Evolutionary conservation across 2,113 vertebrate species (phyloP), one percentile per base, ranked within the genome.

Genomic region (Taurulus bubalis): DNA sequence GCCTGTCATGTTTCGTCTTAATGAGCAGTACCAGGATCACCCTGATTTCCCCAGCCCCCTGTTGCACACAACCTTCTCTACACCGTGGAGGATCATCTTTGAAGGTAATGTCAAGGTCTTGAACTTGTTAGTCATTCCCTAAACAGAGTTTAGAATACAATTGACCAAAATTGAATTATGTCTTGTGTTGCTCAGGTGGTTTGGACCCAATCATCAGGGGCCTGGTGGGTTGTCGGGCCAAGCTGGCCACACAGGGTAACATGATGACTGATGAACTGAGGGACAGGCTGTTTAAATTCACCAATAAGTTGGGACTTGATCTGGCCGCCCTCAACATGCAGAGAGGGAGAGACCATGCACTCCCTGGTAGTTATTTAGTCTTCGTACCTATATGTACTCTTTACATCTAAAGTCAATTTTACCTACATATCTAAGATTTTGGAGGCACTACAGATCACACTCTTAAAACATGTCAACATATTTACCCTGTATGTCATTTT

Each of bases 291-390:
- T 98, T 97, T 42, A 24, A 83, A 59, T 94, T 95, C 56, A 68
- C 79, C 0, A 0, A 2, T 1, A 3, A 60, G 0, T 2, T 95
- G 69, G 89, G 94, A 0, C 84, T 96, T 66, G 96, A 97, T 85
- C 86, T 99, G 36, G 90, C 85, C 0, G 24, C 95, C 0, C 87
- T 98, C 11, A 97, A 97, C 90, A 87, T 97, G 93, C 97, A 98
- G 45, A 89, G 94, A 6, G 83, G 95, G 55, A 87, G 96, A 47
- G 97, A 98, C 22, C 95, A 97, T 0, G 96, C 94, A 45, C 88
- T 98, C 0, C 94, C 93, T 28, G 95, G 97, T 98, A 94, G 64
- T 63, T 22, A 62, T 49, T 78, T 26, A 32, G 0, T n/a, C 0
- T 36, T 66, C 6, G n/a, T 63, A 63, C 60, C 1, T 3, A 32